Percentiles rank a stretch among this genome's conserved stretches.
phyloP scores from a whole-genome alignment of 2,113 vertebrate genomes.

The Morone chrysops region DNA sequence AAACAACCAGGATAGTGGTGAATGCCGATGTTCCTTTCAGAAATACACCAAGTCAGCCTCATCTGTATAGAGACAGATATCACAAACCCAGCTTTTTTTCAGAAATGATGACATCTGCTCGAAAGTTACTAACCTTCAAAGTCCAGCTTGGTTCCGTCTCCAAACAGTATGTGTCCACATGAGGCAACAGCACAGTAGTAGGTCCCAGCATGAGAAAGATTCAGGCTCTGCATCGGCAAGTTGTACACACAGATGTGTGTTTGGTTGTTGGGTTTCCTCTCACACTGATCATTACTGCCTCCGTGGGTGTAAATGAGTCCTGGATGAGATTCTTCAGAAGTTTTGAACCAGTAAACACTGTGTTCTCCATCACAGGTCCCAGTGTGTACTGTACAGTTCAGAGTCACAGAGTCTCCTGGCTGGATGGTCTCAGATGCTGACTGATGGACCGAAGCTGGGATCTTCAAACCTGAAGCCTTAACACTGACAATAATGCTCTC shows the following conservation, averaged over 20 bases:
- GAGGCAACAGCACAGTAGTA: conserved; percentile 61
- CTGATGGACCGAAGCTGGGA: too few relatives aligned
- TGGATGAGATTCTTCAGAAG: background rate
- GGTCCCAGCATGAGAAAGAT: conserved; percentile 15
- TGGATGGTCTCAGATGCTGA: background rate
- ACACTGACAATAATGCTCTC: too few relatives aligned
- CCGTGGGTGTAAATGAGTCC: conserved; percentile 11
- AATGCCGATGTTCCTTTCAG: conserved; percentile 32
- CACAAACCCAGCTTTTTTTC: background rate
- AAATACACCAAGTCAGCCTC: conserved; percentile 4
- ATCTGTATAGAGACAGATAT: conserved; percentile 30
- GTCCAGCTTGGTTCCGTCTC: background rate
- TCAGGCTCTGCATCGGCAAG: background rate
- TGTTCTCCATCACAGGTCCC: conserved; percentile 14
- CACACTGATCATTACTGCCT: conserved; percentile 6
- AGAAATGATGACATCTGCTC: too few relatives aligned
- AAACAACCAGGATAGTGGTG: background rate
- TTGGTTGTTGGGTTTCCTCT: background rate
- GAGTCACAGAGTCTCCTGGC: conserved; percentile 10
- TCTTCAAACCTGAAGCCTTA: too few relatives aligned
- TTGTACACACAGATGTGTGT: conserved; percentile 12
- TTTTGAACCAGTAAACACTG: conserved; percentile 6
- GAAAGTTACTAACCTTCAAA: too few relatives aligned
- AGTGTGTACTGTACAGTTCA: conserved; percentile 8
- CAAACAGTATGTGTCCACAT: conserved; percentile 56